A percentile compares a stretch with the other conserved stretches of the same genome.
These are phyloP conservation scores for Silurus asotus DNA, from an alignment of 2,113 vertebrate species.

Conservation along the genomic window DNA sequence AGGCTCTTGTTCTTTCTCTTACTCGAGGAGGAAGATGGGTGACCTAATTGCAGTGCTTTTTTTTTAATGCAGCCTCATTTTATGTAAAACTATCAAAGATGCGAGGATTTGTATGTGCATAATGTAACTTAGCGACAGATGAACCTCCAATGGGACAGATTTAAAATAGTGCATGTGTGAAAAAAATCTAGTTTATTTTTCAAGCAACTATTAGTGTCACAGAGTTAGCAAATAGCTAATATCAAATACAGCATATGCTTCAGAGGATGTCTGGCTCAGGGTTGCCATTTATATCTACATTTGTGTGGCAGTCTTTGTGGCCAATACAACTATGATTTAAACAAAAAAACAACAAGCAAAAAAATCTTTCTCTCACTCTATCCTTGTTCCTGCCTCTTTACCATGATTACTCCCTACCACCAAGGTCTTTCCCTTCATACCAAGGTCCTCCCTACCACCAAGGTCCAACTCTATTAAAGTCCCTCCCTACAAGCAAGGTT, in stretches of 20 bases:
- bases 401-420: no score
- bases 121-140: background rate
- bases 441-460: no score
- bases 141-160: background rate
- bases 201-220: background rate
- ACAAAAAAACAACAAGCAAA: no score
- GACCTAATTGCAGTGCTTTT: background rate
- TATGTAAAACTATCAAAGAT: background rate
- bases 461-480: no score
- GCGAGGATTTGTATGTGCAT: background rate
- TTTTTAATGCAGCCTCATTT: background rate
- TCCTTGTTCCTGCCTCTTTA: no score
- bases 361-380: no score
- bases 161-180: background rate
- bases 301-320: no score
- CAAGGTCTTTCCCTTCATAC: no score
- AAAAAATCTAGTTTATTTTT: background rate
- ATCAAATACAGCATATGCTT: background rate
- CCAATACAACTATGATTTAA: no score
- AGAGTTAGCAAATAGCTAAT: background rate
- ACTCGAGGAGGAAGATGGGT: background rate
- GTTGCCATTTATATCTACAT: no score
- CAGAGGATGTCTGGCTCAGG: background rate
- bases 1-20: slow-evolving; percentile 13
- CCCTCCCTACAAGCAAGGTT: no score